Percentiles rank a stretch among this genome's conserved stretches.
phyloP scores from a whole-genome alignment of 2,888 invertebrate species.

The Conchocele bisecta region DNA sequence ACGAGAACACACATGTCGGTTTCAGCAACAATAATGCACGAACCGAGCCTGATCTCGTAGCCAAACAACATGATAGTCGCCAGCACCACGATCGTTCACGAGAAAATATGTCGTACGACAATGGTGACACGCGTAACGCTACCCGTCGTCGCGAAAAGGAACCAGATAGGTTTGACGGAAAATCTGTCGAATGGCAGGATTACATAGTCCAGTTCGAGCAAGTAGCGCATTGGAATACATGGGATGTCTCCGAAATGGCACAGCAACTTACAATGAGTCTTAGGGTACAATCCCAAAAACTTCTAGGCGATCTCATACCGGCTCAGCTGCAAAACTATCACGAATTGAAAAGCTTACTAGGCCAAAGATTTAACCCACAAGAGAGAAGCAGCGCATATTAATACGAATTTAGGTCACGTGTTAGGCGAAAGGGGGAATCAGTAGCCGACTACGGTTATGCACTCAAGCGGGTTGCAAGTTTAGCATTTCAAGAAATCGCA shows the following conservation, averaged over 20 bases:
- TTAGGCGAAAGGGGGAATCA: neutral
- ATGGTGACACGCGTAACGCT: too few species aligned
- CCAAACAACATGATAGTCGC: too few species aligned
- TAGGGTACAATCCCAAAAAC: slow-evolving; percentile 9
- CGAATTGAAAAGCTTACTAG: neutral
- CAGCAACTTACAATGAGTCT: slow-evolving; percentile 17
- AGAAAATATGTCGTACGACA: too few species aligned
- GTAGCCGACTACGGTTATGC: slow-evolving; percentile 15
- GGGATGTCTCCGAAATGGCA: slow-evolving; percentile 8
- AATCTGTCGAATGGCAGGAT: slow-evolving; percentile 13
- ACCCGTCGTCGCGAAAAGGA: slow-evolving; percentile 5
- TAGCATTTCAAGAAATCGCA: slow-evolving; percentile 5
- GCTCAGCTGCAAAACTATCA: slow-evolving; percentile 1
- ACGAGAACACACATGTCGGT: too few species aligned
- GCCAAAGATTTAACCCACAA: slow-evolving; percentile 8
- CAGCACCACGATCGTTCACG: too few species aligned
- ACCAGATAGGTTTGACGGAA: slow-evolving; percentile 17
- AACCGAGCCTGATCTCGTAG: too few species aligned
- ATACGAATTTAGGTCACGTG: slow-evolving; percentile 7
- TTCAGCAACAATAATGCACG: too few species aligned
- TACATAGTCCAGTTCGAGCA: slow-evolving; percentile 21
- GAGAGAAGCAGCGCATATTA: slow-evolving; percentile 9
- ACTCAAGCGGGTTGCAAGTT: neutral
- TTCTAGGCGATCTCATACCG: slow-evolving; percentile 2
- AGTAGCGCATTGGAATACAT: slow-evolving; percentile 4